phyloP scores from a whole-genome alignment of 2,797 vertebrate genomes.

The Bradypodion pumilum region DNA sequence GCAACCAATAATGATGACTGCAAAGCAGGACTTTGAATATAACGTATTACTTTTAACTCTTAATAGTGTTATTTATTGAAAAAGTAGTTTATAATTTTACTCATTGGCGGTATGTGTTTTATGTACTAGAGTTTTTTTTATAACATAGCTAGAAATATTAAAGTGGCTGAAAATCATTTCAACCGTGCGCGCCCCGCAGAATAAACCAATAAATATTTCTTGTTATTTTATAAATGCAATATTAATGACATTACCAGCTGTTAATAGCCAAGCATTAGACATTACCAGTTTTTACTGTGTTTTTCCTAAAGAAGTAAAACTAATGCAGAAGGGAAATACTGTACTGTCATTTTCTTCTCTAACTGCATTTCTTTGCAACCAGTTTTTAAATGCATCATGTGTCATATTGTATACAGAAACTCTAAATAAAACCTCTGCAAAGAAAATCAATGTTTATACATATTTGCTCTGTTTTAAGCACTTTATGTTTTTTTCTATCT shows the following conservation, averaged over 20 bases:
- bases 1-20: too few species aligned
- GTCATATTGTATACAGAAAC: background rate
- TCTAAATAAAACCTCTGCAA: background rate
- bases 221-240: background rate
- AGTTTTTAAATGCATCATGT: background rate
- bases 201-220: background rate
- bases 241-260: background rate
- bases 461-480: slow-evolving; percentile 5
- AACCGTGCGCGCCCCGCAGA: background rate
- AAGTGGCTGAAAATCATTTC: background rate
- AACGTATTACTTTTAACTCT: background rate
- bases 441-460: background rate
- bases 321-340: too few species aligned
- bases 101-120: background rate
- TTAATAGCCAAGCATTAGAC: too few species aligned
- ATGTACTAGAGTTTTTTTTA: background rate
- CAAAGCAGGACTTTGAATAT: background rate
- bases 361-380: background rate
- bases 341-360: background rate
- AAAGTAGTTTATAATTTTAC: background rate
- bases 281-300: too few species aligned
- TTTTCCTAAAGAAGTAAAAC: too few species aligned
- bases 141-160: background rate
- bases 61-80: background rate
- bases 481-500: background rate